phyloP scores from a whole-genome alignment of 2,888 invertebrate genomes.

The Drosophila pseudotakahashii region DNA sequence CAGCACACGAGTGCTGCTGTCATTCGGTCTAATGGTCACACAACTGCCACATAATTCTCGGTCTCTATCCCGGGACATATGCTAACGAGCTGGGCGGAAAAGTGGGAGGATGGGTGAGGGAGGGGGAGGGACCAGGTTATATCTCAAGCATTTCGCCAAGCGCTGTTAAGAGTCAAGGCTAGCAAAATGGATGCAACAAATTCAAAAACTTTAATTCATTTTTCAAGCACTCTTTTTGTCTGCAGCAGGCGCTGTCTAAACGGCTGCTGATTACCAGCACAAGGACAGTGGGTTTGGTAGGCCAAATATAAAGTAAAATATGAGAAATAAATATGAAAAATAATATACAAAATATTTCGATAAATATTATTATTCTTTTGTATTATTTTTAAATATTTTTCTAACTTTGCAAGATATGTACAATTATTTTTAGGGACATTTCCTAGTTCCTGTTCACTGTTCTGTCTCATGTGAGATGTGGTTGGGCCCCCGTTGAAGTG shows the following conservation, averaged over 20 bases:
- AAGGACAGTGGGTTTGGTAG: constrained; percentile 23
- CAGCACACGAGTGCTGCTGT: constrained; percentile 11
- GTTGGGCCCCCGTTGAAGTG: constrained; percentile 21
- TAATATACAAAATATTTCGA: no score
- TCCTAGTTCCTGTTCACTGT: constrained; percentile 5
- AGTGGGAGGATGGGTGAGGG: not conserved
- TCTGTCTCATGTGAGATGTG: not conserved
- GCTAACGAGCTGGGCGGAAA: constrained; percentile 23
- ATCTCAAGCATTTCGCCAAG: constrained; percentile 27
- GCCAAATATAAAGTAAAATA: no score
- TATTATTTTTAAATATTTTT: no score
- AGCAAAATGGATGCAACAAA: constrained; percentile 37
- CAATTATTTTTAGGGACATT: no score
- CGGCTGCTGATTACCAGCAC: constrained; percentile 37
- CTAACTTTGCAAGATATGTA: no score
- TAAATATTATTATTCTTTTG: no score
- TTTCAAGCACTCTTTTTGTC: constrained; percentile 43
- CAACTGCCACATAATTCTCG: constrained; percentile 29
- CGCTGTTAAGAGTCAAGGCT: constrained; percentile 38
- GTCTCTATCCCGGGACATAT: constrained; percentile 2
- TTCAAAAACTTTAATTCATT: constrained; percentile 51
- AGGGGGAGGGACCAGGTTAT: not conserved
- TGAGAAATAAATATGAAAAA: no score
- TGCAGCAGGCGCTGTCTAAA: constrained; percentile 45
- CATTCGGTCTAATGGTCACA: constrained; percentile 44